Evolutionary conservation across 2,113 vertebrate genomes (phyloP).

Genomic region (Cnemophilus loriae): DNA sequence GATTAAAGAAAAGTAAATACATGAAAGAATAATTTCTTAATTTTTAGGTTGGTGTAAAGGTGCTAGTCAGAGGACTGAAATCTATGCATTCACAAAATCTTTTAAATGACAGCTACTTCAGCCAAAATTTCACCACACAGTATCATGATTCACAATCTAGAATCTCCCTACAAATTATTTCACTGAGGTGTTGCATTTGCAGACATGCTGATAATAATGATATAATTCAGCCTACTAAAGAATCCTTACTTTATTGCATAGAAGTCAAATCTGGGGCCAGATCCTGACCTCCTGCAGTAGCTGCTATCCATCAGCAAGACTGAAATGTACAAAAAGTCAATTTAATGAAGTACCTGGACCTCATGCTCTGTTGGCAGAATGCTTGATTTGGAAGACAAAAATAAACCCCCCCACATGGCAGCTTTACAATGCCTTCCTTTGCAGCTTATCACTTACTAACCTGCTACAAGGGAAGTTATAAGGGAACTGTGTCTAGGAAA

Average conservation of each 20-base stretch:
- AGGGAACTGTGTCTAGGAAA: neutral
- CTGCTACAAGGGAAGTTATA: neutral
- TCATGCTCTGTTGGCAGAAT: neutral
- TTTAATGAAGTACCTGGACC: neutral
- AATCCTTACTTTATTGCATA: neutral
- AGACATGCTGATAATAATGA: neutral
- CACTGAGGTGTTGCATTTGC: neutral
- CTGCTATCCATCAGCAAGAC: neutral
- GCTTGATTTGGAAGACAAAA: neutral
- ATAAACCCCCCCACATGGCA: accelerated
- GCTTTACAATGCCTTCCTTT: neutral
- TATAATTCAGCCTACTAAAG: neutral
- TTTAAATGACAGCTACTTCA: neutral
- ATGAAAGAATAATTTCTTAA: neutral
- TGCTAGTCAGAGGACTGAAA: neutral
- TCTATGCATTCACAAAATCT: neutral
- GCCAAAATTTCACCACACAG: neutral
- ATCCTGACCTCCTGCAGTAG: neutral
- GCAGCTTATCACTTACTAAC: neutral
- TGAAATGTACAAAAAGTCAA: neutral
- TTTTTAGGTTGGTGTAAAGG: neutral
- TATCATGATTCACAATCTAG: neutral
- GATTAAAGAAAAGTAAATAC: neutral
- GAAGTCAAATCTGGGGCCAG: neutral
- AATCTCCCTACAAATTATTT: neutral